Evolutionary conservation across 2,797 vertebrate species (phyloP), one percentile per base, ranked within the genome.

Genomic region (Rhinophrynus dorsalis): DNA sequence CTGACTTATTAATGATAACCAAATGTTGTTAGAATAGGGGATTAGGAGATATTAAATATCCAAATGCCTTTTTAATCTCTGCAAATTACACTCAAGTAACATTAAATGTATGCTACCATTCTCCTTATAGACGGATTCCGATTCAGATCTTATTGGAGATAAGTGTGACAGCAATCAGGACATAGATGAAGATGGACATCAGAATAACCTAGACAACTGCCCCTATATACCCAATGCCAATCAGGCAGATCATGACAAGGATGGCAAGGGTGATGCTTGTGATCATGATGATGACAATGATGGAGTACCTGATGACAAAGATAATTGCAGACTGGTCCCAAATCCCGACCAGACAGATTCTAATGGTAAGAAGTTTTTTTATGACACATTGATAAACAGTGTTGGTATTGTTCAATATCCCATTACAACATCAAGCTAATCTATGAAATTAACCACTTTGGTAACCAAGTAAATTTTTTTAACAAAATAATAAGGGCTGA

Each of bases 121-220:
- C 5, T 12, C 15, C 27, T 58, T 72, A 12, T 62, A 99, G 97
- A 83, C 93, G 37, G 97, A 99, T 84, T 92, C 94, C 0, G 97
- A 99, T 83, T 96, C 96, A 8, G 97, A 98, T 80, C 96, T 57
- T 23, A 83, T 99, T 44, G 97, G 97, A 73, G 97, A 99, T 80
- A 88, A 94, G 48, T 99, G 97, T 3, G 97, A 99, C 87, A 97
- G 88, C 87, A 99, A 99, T 79, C 94, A 99, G 82, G 97, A 99
- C 80, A 98, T 99, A 75, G 97, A 99, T 27, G 97, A 98, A 76
- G 97, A 99, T 2, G 97, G 97, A 27, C 97, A 99, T 85, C 97
- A 99, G 86, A 99, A 99, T 88, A 99, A 98, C 74, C 86, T 98
- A 81, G 97, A 99, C 88, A 99, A 99, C 81, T 99, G 97, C 58